Evolutionary conservation across 2,113 vertebrate genomes (phyloP), one percentile per base, ranked within the genome.

Genomic region (Catharus fuscescens): DNA sequence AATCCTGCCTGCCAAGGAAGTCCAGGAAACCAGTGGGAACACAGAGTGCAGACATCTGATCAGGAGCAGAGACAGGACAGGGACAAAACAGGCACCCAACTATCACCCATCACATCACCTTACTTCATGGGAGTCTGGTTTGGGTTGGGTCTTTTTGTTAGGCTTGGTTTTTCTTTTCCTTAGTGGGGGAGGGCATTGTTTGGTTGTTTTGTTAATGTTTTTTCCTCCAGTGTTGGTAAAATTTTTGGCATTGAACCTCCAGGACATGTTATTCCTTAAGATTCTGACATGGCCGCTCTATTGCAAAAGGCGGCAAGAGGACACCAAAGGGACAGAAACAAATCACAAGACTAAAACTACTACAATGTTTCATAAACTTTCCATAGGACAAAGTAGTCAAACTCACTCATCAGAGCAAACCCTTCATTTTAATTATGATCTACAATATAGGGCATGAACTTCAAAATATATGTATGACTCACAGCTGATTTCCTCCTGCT

Each of bases 31-130:
- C 18, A 34, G 9, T 12, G 60, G 48, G 18, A 52, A 84, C 10
- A 28, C 20, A 28, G 7, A 62, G 29, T 6, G 20, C 3, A 71
- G 60, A 69, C 36, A 60, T 40, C 80, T 87, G 29, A 65, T 67
- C 18, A 73, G 65, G 36, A 57, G 26, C 1, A 32, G 28, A 16
- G 19, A 66, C 0, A 0, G 44, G 64, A 47, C 16, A 24, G 16
- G 6, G 10, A 78, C n/a, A 59, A 9, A 60, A 47, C 14, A 72
- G 38, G 38, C 29, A 80, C 18, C 26, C n/a, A 28, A 23, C 40
- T 31, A n/a, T 11, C 52, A 50, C 36, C 47, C 24, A 71, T 14
- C n/a, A 36, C 25, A 64, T 31, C 34, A 52, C 29, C n/a, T 57
- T 48, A 52, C 14, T 73, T 90, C 69, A 81, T 40, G 23, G 26